These are phyloP conservation scores for Lacanobia wlatinum DNA, from an alignment of 2,888 invertebrate species.

Conservation along the genomic window DNA sequence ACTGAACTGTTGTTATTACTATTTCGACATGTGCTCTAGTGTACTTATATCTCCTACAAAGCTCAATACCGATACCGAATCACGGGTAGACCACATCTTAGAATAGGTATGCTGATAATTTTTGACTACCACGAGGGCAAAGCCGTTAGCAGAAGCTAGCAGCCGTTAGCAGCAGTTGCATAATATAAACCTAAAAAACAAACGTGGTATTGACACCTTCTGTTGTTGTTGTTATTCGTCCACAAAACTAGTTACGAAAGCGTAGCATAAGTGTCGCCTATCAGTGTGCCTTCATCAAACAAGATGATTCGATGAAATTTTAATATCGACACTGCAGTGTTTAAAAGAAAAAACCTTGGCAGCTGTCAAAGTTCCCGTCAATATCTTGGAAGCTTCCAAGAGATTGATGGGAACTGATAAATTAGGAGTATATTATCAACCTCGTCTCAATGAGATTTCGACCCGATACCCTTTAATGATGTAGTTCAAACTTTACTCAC, in stretches of 20 bases:
- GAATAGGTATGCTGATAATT: too few species aligned
- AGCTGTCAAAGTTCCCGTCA: too few species aligned
- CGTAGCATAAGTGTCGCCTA: neutral
- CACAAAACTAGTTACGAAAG: neutral
- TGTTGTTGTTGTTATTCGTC: neutral
- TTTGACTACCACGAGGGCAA: too few species aligned
- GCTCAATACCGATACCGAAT: too few species aligned
- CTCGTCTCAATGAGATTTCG: conserved; percentile 20
- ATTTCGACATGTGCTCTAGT: too few species aligned
- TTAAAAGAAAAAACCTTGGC: conserved; percentile 23
- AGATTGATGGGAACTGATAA: conserved; percentile 42
- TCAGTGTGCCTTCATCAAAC: conserved; percentile 22
- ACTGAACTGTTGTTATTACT: too few species aligned
- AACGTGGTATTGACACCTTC: neutral
- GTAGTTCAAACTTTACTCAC: neutral
- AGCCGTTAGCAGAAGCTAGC: too few species aligned
- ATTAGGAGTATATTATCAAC: conserved; percentile 21
- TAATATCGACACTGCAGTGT: conserved; percentile 18
- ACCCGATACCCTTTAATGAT: conserved; percentile 8
- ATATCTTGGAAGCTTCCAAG: neutral
- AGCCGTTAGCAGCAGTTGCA: too few species aligned
- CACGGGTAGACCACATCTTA: too few species aligned
- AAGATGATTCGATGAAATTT: conserved; percentile 43
- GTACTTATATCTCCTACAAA: too few species aligned
- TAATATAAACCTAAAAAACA: neutral